Percentiles rank a stretch among this genome's conserved stretches.
Conservation (phyloP, 2,888 invertebrate genomes). For the Lissonota sp. region DNA sequence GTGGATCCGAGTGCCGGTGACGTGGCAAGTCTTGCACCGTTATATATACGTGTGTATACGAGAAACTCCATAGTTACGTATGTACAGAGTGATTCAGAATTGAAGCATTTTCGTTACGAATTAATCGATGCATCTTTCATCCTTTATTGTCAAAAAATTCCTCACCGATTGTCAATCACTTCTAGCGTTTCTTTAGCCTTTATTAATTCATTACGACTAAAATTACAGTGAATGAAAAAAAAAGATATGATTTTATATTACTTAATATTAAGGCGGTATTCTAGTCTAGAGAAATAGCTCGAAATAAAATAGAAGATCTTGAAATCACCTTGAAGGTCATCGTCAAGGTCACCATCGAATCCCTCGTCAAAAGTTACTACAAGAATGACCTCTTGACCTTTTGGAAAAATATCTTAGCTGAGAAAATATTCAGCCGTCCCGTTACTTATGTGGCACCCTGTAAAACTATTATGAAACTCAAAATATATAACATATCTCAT, state of each 20-base stretch:
- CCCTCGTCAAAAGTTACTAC: too few species aligned
- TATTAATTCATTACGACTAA: background rate
- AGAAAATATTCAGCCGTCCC: too few species aligned
- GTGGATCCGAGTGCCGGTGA: constrained; percentile 83
- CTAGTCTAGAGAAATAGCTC: too few species aligned
- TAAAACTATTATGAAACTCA: background rate
- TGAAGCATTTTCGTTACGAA: constrained; percentile 25
- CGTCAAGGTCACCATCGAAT: too few species aligned
- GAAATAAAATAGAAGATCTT: too few species aligned
- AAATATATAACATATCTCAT: too few species aligned
- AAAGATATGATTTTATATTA: background rate
- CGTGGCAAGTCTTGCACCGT: constrained; percentile 83
- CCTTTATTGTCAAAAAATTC: background rate
- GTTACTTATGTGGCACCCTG: too few species aligned
- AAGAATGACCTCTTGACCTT: too few species aligned
- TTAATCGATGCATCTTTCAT: background rate
- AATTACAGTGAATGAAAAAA: background rate
- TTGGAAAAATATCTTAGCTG: too few species aligned
- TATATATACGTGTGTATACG: constrained; percentile 68
- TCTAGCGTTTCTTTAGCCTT: background rate
- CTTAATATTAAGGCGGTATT: too few species aligned
- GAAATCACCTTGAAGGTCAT: too few species aligned
- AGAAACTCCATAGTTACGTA: constrained; percentile 65
- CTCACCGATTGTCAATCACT: background rate
- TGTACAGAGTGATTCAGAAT: constrained; percentile 65